Base-by-base conservation (phyloP, 2,797 vertebrate species). In the Erethizon dorsatum region DNA sequence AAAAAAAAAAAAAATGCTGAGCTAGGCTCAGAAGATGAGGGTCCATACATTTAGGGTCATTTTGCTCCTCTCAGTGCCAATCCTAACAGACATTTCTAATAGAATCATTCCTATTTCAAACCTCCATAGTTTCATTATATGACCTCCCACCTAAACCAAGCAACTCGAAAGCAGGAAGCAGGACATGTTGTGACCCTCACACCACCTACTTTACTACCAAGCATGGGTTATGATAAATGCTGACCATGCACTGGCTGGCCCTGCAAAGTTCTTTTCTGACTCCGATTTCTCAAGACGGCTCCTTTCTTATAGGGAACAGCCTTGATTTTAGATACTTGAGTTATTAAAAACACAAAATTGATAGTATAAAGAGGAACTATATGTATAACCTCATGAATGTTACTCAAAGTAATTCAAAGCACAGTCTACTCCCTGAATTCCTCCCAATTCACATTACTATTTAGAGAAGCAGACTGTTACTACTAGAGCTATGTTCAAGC, bases 341-440 rank as follows among this genome's bases (percentile, higher is more conserved):
- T 87, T 86, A 79, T 54, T 52, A 57, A 56, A 92, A 95, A 78
- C 45, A 85, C 50, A 73, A 57, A 88, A 78, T 28, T 5, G 13
- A n/a, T 3, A 20, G 75, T 9, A 33, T 8, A 54, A 1, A 7
- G 61, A 82, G n/a, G 65, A 31, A 22, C 24, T 7, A 18, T 50
- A 28, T 14, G 37, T 69, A 31, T 20, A 61, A 63, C 17, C n/a
- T 78, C 37, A 50, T 0, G 14, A 33, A 67, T 57, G 26, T 17
- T 24, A 77, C 11, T 33, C 41, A 24, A 59, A 92, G 24, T 31
- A 69, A 89, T 33, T 33, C 90, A 82, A 85, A 83, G 28, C 80
- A 83, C 41, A 65, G 45, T 7, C 14, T 15, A 73, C 20, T 41
- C 10, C 54, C 6, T 4, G 1, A 45, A 22, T 41, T 10, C 82